Conservation (phyloP, 2,113 vertebrate species). For the Charina bottae region DNA sequence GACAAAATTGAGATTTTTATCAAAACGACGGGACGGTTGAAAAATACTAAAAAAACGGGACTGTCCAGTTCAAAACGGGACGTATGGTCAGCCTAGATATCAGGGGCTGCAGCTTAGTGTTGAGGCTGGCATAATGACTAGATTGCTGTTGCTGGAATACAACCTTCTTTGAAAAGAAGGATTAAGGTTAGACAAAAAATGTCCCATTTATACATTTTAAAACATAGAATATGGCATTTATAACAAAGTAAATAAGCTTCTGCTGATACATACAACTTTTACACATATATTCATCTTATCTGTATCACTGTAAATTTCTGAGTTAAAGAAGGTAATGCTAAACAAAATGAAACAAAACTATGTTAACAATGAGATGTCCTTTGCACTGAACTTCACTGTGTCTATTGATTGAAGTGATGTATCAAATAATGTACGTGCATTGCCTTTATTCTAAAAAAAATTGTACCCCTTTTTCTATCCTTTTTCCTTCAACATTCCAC, state of each 20-base stretch:
- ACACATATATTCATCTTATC: constrained; percentile 71
- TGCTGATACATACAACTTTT: constrained; percentile 34
- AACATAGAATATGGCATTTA: constrained; percentile 43
- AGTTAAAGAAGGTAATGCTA: constrained; percentile 73
- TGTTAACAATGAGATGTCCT: constrained; percentile 56
- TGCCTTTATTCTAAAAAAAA: constrained; percentile 41
- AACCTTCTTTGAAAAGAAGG: not conserved
- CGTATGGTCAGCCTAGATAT: too few species aligned
- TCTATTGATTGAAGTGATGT: not conserved
- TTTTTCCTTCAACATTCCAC: not conserved
- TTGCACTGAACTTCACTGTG: not conserved
- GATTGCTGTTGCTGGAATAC: not conserved
- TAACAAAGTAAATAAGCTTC: constrained; percentile 73
- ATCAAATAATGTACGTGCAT: not conserved
- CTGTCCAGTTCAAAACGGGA: too few species aligned
- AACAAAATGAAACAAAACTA: constrained; percentile 68
- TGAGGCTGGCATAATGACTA: not conserved
- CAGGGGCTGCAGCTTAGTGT: not conserved
- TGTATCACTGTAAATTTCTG: constrained; percentile 65
- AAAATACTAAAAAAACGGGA: too few species aligned
- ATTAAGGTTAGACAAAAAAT: constrained; percentile 63
- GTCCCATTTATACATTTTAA: constrained; percentile 59
- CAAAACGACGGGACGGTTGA: too few species aligned
- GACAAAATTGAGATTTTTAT: too few species aligned
- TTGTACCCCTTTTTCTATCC: not conserved